Base-by-base conservation (phyloP, 2,797 vertebrate species). In the Nannoperca obscura region DNA sequence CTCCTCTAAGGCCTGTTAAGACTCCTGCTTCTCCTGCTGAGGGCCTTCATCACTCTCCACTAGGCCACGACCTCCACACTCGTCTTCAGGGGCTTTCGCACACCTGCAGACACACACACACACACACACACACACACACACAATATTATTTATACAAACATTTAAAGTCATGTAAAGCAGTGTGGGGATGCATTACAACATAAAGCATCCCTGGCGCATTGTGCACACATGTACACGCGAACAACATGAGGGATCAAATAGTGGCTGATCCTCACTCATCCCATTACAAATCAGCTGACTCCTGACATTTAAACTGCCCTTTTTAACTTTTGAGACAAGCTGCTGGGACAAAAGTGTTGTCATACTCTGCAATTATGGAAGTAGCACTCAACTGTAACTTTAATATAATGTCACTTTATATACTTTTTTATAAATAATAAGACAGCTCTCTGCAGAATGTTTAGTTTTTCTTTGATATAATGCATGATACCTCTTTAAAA, bases 31-130 rank as follows among this genome's bases (percentile, higher is more conserved):
- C 54, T 91, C 93, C 46, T 62, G 78, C 80, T 50, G 79, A 67
- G 64, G 93, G 57, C 93, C 89, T 17, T 93, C 95, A 78, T 97
- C 93, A 91, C 95, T 95, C 93, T 95, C 95, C n/a, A 93, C 93
- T 49, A 97, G 93, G 92, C 94, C 95, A 87, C 93, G 86, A 92
- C 90, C 92, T 89, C 93, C 90, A 59, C 93, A 86, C 71, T 94
- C 90, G 83, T 93, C 94, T 60, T 90, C 93, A 89, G 94, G 95
- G 92, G 94, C 94, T 93, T 93, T 89, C 93, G 93, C 90, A 94
- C 93, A 88, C 94, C 97, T 97, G 71, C 49, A 71, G 49, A 85
- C 50, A 74, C 49, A 84, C 42, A 58, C 42, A 58, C 14, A 52
- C 19, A 76, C 49, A 82, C 57, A 74, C 12, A n/a, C n/a, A n/a